A percentile compares a stretch with the other conserved stretches of the same genome.
phyloP scores from a whole-genome alignment of 2,797 vertebrate species.

The Eupleurogrammus muticus region DNA sequence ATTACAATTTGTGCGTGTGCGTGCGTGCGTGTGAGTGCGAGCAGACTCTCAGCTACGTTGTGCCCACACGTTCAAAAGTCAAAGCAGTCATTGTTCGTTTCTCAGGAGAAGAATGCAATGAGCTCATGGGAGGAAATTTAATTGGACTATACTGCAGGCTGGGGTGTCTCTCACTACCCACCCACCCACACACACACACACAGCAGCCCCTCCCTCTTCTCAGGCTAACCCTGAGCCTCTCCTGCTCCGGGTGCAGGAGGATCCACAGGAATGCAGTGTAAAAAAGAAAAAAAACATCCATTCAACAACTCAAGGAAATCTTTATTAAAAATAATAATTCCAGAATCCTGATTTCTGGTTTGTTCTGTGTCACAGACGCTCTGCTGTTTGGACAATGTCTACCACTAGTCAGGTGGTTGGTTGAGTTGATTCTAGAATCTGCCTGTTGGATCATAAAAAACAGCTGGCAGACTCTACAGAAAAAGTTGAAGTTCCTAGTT shows the following conservation, averaged over 20 bases:
- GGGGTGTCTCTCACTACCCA: slow-evolving; percentile 20
- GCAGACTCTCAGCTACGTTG: slow-evolving; percentile 35
- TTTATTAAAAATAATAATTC: neutral
- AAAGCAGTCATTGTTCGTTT: slow-evolving; percentile 88
- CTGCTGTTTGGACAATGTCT: no score
- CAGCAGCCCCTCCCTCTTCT: slow-evolving; percentile 39
- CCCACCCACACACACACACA: neutral
- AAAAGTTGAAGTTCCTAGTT: no score
- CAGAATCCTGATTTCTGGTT: no score
- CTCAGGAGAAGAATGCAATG: slow-evolving; percentile 85
- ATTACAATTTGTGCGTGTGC: slow-evolving; percentile 9
- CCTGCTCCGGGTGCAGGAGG: slow-evolving; percentile 28
- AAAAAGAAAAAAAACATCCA: neutral
- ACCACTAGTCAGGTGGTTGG: no score
- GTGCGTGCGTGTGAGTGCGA: slow-evolving; percentile 6
- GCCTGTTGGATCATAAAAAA: no score
- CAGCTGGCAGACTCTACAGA: no score
- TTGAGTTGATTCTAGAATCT: no score
- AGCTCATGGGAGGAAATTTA: slow-evolving; percentile 88
- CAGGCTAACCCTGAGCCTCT: slow-evolving; percentile 37
- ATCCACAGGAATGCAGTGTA: slow-evolving; percentile 40
- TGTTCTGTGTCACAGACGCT: no score
- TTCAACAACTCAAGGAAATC: neutral
- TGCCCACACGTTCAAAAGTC: slow-evolving; percentile 84
- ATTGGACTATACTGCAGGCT: slow-evolving; percentile 68